phyloP scores from a whole-genome alignment of 2,797 vertebrate species.

The Artibeus lituratus region DNA sequence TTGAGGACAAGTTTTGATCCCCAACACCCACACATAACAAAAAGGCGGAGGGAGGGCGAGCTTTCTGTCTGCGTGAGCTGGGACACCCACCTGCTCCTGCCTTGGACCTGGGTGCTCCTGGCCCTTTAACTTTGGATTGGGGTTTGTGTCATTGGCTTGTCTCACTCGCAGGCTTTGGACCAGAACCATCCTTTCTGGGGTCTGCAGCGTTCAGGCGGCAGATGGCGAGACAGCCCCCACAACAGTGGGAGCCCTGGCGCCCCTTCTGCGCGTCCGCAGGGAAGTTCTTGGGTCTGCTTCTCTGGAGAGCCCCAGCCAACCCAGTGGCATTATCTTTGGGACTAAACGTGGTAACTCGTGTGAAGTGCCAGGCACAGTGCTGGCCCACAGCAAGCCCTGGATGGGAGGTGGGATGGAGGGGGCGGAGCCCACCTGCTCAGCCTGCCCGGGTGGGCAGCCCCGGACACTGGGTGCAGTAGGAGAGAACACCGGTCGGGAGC shows the following conservation, averaged over 20 bases:
- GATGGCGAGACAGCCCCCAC: fast-evolving
- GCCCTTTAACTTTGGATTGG: not conserved
- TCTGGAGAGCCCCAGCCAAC: not conserved
- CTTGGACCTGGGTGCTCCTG: not conserved
- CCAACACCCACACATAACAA: not conserved
- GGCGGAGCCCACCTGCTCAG: not conserved
- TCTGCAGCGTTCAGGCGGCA: not conserved
- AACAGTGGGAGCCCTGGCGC: fast-evolving
- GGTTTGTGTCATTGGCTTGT: not conserved
- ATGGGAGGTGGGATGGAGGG: not conserved
- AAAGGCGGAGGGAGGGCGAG: not conserved
- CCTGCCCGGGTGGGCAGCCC: not conserved
- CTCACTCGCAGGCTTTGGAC: not conserved
- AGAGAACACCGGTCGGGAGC: not conserved
- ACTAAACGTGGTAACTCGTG: fast-evolving
- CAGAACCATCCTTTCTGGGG: not conserved
- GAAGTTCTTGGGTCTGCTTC: not conserved
- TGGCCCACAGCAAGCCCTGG: not conserved
- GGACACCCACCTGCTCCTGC: not conserved
- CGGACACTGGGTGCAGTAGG: not conserved
- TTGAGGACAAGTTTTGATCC: not conserved
- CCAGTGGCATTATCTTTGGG: fast-evolving
- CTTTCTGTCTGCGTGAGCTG: not conserved
- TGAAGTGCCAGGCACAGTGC: not conserved
- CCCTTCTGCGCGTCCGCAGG: fast-evolving